A percentile compares a stretch with the other conserved stretches of the same genome.
Evolutionary conservation across 2,888 invertebrate species (phyloP).

Genomic region (Spicauda simplicius): DNA sequence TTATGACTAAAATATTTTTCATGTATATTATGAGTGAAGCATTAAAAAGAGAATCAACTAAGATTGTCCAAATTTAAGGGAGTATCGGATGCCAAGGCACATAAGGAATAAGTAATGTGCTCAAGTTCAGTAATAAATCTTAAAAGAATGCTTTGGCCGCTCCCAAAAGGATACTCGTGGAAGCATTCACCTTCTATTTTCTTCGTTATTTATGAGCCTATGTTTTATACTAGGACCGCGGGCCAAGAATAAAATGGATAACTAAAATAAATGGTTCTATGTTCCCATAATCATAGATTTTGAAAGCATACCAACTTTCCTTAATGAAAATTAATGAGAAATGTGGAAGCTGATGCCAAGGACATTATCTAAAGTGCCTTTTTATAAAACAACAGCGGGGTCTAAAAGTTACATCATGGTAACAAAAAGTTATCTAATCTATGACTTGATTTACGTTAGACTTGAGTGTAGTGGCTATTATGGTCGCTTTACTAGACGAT

Average conservation of each 20-base stretch:
- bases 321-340: constrained; percentile 71
- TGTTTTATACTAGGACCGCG: constrained; percentile 81
- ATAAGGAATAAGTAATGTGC: constrained; percentile 83
- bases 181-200: constrained; percentile 84
- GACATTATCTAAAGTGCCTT: constrained; percentile 53
- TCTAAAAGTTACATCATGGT: constrained; percentile 47
- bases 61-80: constrained; percentile 47
- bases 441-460: constrained; percentile 66
- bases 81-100: constrained; percentile 71
- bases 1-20: too few species aligned
- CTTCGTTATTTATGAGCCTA: constrained; percentile 82
- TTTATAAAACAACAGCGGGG: constrained; percentile 38
- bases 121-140: constrained; percentile 84
- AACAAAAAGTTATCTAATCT: constrained; percentile 75
- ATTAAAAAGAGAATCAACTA: constrained; percentile 28
- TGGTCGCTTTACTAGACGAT: background rate
- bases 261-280: constrained; percentile 78
- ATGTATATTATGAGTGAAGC: constrained; percentile 6
- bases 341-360: constrained; percentile 55
- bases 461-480: constrained; percentile 14
- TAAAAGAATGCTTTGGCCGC: constrained; percentile 83
- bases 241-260: constrained; percentile 81
- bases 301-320: constrained; percentile 61
- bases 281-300: constrained; percentile 76
- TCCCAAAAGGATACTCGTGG: constrained; percentile 84